Percentiles rank a stretch among this genome's conserved stretches.
These are phyloP conservation scores for Spea multiplicata DNA, from an alignment of 2,113 vertebrate genomes.

Conservation along the genomic window DNA sequence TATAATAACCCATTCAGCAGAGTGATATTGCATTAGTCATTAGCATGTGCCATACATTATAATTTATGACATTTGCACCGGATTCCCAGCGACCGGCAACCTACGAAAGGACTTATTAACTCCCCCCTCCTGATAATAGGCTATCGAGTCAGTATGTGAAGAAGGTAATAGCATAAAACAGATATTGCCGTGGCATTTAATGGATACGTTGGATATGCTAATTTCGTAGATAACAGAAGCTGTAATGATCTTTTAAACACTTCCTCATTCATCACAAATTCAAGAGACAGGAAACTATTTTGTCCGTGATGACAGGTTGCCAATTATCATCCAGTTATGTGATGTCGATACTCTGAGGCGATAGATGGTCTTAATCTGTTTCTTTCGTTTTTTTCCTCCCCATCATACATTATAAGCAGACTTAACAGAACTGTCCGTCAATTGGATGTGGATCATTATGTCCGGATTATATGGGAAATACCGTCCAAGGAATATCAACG, in stretches of 20 bases:
- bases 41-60: not conserved
- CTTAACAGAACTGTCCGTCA: too few species aligned
- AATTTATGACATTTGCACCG: not conserved
- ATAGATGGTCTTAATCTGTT: too few species aligned
- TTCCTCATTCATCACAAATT: not conserved
- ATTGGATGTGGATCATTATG: too few species aligned
- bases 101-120: not conserved
- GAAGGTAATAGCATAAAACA: constrained; percentile 1
- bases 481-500: too few species aligned
- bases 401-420: too few species aligned
- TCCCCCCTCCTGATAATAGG: not conserved
- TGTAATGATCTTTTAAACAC: not conserved
- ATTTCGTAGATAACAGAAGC: not conserved
- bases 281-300: not conserved
- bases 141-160: not conserved
- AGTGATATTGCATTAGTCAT: too few species aligned
- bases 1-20: too few species aligned
- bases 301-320: not conserved
- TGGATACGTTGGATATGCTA: not conserved
- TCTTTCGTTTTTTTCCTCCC: too few species aligned
- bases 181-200: not conserved
- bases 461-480: too few species aligned
- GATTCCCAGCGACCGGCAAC: not conserved
- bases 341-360: too few species aligned
- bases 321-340: not conserved